A percentile compares a stretch with the other conserved stretches of the same genome.
phyloP scores from a whole-genome alignment of 2,113 vertebrate species.

The Spilogale gracilis region DNA sequence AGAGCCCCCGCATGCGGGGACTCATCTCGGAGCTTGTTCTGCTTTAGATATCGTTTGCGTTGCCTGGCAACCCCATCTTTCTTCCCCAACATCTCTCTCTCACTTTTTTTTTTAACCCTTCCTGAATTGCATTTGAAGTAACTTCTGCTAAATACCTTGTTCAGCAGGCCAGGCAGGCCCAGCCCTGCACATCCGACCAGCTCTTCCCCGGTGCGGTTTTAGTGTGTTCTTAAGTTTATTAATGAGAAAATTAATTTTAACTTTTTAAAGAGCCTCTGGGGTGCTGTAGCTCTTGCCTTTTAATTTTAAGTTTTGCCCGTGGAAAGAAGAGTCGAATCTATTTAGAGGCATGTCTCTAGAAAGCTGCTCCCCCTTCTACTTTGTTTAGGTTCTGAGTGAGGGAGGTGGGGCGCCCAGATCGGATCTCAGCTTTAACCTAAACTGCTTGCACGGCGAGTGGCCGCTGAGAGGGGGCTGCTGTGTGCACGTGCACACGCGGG shows the following conservation, averaged over 20 bases:
- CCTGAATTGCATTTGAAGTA: background rate
- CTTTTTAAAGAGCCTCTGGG: background rate
- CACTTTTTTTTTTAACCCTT: background rate
- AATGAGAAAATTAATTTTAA: constrained; percentile 40
- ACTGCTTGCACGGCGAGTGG: background rate
- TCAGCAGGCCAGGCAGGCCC: constrained; percentile 54
- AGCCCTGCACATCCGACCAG: accelerated
- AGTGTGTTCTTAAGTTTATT: background rate
- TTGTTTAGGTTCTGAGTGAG: background rate
- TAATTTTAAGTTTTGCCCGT: background rate
- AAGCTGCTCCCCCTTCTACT: background rate
- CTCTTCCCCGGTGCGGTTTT: background rate
- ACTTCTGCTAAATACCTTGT: constrained; percentile 48
- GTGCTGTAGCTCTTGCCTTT: background rate
- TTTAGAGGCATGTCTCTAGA: background rate
- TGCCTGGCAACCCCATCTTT: constrained; percentile 78
- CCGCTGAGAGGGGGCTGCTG: background rate
- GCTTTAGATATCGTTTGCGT: constrained; percentile 82
- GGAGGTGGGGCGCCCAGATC: background rate
- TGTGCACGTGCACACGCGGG: accelerated
- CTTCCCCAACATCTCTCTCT: background rate
- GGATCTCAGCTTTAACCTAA: background rate
- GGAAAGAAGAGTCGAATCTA: background rate
- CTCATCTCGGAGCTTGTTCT: constrained; percentile 74
- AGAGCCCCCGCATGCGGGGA: constrained; percentile 65